Percentiles rank a stretch among this genome's conserved stretches.
phyloP scores from a whole-genome alignment of 2,888 invertebrate genomes.

The Liposcelis brunnea region DNA sequence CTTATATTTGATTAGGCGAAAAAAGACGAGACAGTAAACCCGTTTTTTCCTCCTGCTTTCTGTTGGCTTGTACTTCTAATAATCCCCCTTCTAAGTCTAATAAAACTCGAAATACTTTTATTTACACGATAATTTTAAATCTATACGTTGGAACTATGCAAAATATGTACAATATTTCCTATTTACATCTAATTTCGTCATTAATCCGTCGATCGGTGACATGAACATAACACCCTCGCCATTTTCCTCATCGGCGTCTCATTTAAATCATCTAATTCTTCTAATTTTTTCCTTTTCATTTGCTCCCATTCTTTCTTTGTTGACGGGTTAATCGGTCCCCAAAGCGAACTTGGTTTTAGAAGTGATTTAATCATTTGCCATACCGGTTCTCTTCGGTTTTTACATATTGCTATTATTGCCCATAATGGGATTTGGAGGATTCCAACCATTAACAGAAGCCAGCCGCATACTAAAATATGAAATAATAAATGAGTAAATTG shows the following conservation, averaged over 20 bases:
- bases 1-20: too few species aligned
- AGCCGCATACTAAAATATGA: conserved; percentile 30
- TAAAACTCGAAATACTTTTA: too few species aligned
- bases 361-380: not conserved
- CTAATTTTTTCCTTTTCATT: not conserved
- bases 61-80: too few species aligned
- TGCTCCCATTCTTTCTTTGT: conserved; percentile 7
- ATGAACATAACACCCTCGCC: not conserved
- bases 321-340: not conserved
- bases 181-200: too few species aligned
- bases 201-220: too few species aligned
- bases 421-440: conserved; percentile 34
- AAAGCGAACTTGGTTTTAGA: not conserved
- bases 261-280: not conserved
- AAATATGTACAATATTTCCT: too few species aligned
- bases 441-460: conserved; percentile 32
- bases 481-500: not conserved
- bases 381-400: conserved; percentile 14
- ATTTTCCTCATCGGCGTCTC: conserved; percentile 1
- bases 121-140: too few species aligned
- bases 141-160: too few species aligned
- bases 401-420: conserved; percentile 24
- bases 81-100: too few species aligned
- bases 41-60: too few species aligned
- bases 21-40: too few species aligned